These are phyloP conservation scores for Vulpes lagopus DNA, from an alignment of 2,113 vertebrate species.

Conservation along the genomic window DNA sequence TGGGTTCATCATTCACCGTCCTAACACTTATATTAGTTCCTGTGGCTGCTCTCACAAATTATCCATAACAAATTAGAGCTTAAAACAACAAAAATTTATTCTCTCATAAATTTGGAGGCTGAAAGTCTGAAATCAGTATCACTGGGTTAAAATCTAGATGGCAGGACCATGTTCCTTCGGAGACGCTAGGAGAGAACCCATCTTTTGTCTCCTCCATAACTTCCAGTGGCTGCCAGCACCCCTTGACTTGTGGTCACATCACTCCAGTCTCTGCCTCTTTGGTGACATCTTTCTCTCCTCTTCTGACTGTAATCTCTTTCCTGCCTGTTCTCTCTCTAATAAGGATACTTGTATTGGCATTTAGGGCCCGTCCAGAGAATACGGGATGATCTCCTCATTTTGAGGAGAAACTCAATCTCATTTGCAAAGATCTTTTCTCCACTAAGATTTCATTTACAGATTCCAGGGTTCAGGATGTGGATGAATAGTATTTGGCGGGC, in stretches of 20 bases:
- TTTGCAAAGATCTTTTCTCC: background rate
- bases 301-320: background rate
- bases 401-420: background rate
- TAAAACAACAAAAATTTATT: slow-evolving; percentile 34
- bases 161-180: background rate
- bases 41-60: background rate
- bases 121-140: background rate
- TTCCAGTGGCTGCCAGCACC: background rate
- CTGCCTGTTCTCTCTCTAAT: background rate
- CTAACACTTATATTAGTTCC: background rate
- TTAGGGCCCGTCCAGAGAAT: background rate
- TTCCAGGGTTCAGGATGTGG: background rate
- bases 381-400: background rate
- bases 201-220: background rate
- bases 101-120: background rate
- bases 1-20: background rate
- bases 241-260: background rate
- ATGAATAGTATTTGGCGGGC: background rate
- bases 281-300: background rate
- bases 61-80: background rate
- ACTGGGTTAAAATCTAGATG: background rate
- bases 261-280: background rate
- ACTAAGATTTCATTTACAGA: background rate
- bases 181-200: background rate
- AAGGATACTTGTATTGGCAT: background rate